These are phyloP conservation scores for Hiodon tergisus DNA, from an alignment of 2,113 vertebrate species.

Conservation along the genomic window DNA sequence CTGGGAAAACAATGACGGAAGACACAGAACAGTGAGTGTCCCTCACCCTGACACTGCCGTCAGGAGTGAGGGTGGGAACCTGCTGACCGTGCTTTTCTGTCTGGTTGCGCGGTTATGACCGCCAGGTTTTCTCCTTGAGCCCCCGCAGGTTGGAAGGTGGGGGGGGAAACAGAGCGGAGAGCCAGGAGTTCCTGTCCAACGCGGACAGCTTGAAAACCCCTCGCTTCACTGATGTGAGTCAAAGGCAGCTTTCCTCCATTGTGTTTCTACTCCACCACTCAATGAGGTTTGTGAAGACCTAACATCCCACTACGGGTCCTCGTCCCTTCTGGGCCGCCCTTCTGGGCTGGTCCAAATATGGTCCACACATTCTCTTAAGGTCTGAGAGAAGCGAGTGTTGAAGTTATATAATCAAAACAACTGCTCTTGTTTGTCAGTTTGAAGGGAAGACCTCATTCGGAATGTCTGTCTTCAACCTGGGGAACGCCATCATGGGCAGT, in stretches of 20 bases:
- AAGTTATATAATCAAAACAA: not conserved
- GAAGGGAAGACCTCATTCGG: conserved; percentile 95
- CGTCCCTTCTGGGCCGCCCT: no score
- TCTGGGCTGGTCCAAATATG: no score
- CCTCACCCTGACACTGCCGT: no score
- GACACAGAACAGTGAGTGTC: conserved; percentile 55
- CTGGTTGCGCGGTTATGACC: conserved; percentile 4
- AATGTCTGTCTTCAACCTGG: conserved; percentile 97
- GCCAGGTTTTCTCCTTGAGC: conserved; percentile 32
- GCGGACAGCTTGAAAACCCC: conserved; percentile 74
- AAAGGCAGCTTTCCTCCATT: no score
- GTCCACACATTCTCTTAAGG: no score
- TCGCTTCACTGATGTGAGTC: conserved; percentile 81
- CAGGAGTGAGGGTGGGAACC: not conserved
- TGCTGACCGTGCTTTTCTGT: no score
- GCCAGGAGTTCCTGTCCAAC: conserved; percentile 75
- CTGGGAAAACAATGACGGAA: conserved; percentile 47
- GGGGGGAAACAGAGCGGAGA: conserved; percentile 59
- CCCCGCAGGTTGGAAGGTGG: conserved; percentile 67
- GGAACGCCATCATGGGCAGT: conserved; percentile 98
- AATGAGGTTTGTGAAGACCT: no score
- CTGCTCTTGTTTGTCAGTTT: conserved; percentile 61
- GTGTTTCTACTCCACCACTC: no score
- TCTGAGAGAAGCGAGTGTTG: not conserved
- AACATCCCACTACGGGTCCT: not conserved